phyloP scores from a whole-genome alignment of 1,140 invertebrate species.

The Drosophila rufa region DNA sequence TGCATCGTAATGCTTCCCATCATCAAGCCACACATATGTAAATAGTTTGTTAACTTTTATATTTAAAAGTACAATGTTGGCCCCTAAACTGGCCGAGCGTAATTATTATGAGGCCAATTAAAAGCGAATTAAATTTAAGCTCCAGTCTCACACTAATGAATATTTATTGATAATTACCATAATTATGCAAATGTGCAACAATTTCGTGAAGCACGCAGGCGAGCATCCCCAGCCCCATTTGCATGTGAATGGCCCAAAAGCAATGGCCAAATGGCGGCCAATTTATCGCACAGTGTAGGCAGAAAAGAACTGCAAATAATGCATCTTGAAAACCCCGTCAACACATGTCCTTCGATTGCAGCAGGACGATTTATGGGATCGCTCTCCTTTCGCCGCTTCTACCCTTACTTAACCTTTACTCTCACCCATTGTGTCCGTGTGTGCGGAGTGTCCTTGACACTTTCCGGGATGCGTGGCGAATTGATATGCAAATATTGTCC shows the following conservation, averaged over 20 bases:
- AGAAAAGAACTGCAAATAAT: background rate
- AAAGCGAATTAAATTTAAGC: slow-evolving; percentile 76
- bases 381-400: slow-evolving; percentile 23
- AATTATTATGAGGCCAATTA: slow-evolving; percentile 76
- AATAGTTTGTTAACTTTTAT: slow-evolving; percentile 16
- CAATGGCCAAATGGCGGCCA: slow-evolving; percentile 5
- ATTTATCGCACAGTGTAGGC: slow-evolving; percentile 20
- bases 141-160: slow-evolving; percentile 72
- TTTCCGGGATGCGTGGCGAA: slow-evolving; percentile 62
- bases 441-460: slow-evolving; percentile 62
- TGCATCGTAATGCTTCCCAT: background rate
- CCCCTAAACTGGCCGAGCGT: slow-evolving; percentile 68
- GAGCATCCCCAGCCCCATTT: slow-evolving; percentile 23
- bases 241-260: slow-evolving; percentile 13
- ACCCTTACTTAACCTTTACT: slow-evolving; percentile 43
- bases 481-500: slow-evolving; percentile 77
- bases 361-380: slow-evolving; percentile 16
- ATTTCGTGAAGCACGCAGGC: slow-evolving; percentile 50
- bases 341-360: slow-evolving; percentile 47
- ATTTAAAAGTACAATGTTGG: slow-evolving; percentile 45
- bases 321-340: slow-evolving; percentile 27
- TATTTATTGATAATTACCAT: slow-evolving; percentile 79
- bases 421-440: slow-evolving; percentile 29
- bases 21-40: background rate
- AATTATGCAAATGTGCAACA: slow-evolving; percentile 79